These are phyloP conservation scores for Ataeniobius toweri DNA, from an alignment of 2,797 vertebrate species.

Conservation along the genomic window DNA sequence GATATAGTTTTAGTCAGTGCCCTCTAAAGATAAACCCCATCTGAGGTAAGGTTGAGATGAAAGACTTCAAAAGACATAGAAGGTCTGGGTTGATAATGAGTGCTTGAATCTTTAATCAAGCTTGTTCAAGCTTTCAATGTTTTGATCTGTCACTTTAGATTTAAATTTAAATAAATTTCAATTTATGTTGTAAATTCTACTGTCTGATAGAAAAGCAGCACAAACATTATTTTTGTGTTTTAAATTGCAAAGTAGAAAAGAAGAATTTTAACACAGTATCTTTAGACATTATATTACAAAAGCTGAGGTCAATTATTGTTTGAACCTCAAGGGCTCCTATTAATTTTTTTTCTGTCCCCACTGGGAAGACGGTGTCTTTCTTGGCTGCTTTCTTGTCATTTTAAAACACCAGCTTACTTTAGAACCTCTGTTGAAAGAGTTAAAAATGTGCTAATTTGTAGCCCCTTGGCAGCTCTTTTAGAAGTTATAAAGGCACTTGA, in stretches of 20 bases:
- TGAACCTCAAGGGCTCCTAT: constrained; percentile 41
- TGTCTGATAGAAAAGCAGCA: neutral
- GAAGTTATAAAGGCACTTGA: constrained; percentile 52
- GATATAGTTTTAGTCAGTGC: constrained; percentile 41
- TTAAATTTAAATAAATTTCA: neutral
- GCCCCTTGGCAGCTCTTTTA: constrained; percentile 49
- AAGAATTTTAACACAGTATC: constrained; percentile 20
- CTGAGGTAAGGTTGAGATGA: constrained; percentile 24
- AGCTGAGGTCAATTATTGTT: constrained; percentile 54
- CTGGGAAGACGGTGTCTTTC: constrained; percentile 39
- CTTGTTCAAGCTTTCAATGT: constrained; percentile 10
- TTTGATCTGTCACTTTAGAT: neutral
- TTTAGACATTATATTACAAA: constrained; percentile 41
- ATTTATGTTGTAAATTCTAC: neutral
- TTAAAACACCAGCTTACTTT: constrained; percentile 56
- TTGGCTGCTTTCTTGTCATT: constrained; percentile 45
- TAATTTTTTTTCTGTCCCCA: constrained; percentile 23
- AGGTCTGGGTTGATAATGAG: neutral
- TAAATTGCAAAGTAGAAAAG: constrained; percentile 12
- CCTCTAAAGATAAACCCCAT: constrained; percentile 22
- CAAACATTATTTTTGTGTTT: neutral
- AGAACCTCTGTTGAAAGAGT: constrained; percentile 67
- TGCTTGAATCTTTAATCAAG: neutral
- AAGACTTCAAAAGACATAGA: constrained; percentile 10
- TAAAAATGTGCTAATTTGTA: constrained; percentile 68